These are phyloP conservation scores for Zaprionus lachaisei DNA, from an alignment of 1,140 invertebrate species.

Conservation along the genomic window DNA sequence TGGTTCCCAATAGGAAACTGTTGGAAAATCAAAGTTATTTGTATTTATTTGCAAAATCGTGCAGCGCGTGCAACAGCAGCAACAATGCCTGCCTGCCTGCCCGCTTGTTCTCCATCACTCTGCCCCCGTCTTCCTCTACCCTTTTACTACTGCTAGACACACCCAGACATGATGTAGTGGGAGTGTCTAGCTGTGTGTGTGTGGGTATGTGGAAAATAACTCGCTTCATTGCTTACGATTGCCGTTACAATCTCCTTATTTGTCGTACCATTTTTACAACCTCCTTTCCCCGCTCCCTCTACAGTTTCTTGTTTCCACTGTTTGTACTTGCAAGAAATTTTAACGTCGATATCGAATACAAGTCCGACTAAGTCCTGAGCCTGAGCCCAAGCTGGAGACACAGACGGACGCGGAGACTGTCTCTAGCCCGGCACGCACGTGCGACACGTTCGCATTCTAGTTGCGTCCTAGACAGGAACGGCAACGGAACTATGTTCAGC, in stretches of 20 bases:
- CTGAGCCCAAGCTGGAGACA: background rate
- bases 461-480: background rate
- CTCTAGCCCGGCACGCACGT: constrained; percentile 57
- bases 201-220: constrained; percentile 42
- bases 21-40: constrained; percentile 80
- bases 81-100: constrained; percentile 45
- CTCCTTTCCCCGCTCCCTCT: background rate
- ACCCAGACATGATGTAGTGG: constrained; percentile 58
- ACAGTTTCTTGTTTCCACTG: constrained; percentile 27
- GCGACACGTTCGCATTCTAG: constrained; percentile 58
- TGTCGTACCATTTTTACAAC: constrained; percentile 44
- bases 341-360: constrained; percentile 75
- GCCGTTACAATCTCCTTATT: constrained; percentile 71
- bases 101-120: background rate
- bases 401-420: constrained; percentile 29
- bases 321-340: constrained; percentile 56
- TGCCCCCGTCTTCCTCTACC: background rate
- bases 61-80: constrained; percentile 65
- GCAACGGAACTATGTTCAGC: constrained; percentile 43
- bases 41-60: constrained; percentile 82
- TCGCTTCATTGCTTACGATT: constrained; percentile 72
- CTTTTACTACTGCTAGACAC: background rate
- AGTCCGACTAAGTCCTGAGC: constrained; percentile 29
- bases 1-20: constrained; percentile 34
- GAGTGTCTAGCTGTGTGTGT: constrained; percentile 30